A percentile compares a stretch with the other conserved stretches of the same genome.
Evolutionary conservation across 92 coral and sea anemone genomes (phyloP).

Genomic region (Palythoa grandis): DNA sequence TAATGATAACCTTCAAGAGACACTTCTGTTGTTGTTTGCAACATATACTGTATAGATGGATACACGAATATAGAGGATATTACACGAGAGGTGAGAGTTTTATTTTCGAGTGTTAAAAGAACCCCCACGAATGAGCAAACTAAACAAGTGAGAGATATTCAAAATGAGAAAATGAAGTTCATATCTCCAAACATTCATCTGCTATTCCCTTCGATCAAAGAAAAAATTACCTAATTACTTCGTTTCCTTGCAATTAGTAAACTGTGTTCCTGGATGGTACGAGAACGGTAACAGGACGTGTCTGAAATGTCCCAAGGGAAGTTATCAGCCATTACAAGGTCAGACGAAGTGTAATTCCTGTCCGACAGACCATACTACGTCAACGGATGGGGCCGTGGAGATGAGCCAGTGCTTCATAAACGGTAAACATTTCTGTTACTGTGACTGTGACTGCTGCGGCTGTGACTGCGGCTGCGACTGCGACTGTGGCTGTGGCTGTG

Average conservation of each 20-base stretch:
- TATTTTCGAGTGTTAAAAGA: too few species aligned
- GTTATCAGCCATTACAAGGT: conserved; percentile 55
- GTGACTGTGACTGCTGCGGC: too few species aligned
- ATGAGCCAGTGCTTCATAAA: conserved; percentile 45
- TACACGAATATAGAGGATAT: too few species aligned
- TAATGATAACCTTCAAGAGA: background rate
- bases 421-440: conserved; percentile 11
- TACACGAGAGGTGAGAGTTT: too few species aligned
- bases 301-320: conserved; percentile 48
- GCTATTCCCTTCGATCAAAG: too few species aligned
- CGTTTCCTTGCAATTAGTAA: background rate
- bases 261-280: conserved; percentile 58
- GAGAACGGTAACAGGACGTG: conserved; percentile 45
- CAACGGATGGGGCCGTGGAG: conserved; percentile 30
- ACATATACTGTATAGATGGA: too few species aligned
- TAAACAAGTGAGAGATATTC: too few species aligned
- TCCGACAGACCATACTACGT: conserved; percentile 7
- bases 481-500: too few species aligned
- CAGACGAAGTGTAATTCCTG: conserved; percentile 41
- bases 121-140: too few species aligned
- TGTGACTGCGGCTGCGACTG: too few species aligned
- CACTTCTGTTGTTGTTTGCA: background rate
- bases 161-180: too few species aligned
- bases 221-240: background rate
- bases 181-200: too few species aligned